A percentile compares a stretch with the other conserved stretches of the same genome.
These are phyloP conservation scores for Eubasilissa regina DNA, from an alignment of 1,140 invertebrate species.

Conservation along the genomic window DNA sequence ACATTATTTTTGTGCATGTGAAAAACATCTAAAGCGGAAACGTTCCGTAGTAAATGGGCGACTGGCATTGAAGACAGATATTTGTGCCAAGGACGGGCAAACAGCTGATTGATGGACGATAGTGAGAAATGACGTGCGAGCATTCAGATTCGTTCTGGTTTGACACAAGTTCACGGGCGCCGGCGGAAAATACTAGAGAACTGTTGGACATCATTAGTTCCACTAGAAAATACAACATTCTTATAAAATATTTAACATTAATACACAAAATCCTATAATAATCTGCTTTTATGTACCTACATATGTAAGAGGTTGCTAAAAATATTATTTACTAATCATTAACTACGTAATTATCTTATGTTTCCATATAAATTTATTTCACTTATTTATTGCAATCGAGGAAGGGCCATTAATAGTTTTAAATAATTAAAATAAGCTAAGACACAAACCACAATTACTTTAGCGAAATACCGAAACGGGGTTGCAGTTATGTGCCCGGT, in stretches of 20 bases:
- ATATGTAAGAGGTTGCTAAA: too few species aligned
- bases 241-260: not conserved
- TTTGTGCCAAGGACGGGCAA: constrained; percentile 18
- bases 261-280: not conserved
- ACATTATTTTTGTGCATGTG: too few species aligned
- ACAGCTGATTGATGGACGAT: constrained; percentile 4
- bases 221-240: not conserved
- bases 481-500: too few species aligned
- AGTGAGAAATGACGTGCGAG: constrained; percentile 10
- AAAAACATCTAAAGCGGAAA: too few species aligned
- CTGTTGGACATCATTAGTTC: not conserved
- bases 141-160: not conserved
- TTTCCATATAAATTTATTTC: too few species aligned
- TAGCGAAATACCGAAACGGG: too few species aligned
- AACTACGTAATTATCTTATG: too few species aligned
- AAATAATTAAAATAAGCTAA: too few species aligned
- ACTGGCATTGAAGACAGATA: constrained; percentile 15
- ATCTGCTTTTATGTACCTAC: not conserved
- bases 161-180: constrained; percentile 5
- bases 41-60: not conserved
- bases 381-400: too few species aligned
- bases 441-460: too few species aligned
- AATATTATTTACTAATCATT: too few species aligned
- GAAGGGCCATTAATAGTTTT: too few species aligned
- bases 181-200: not conserved